A percentile compares a stretch with the other conserved stretches of the same genome.
These are phyloP conservation scores for Pammene fasciana DNA, from an alignment of 2,888 invertebrate species.

Conservation along the genomic window DNA sequence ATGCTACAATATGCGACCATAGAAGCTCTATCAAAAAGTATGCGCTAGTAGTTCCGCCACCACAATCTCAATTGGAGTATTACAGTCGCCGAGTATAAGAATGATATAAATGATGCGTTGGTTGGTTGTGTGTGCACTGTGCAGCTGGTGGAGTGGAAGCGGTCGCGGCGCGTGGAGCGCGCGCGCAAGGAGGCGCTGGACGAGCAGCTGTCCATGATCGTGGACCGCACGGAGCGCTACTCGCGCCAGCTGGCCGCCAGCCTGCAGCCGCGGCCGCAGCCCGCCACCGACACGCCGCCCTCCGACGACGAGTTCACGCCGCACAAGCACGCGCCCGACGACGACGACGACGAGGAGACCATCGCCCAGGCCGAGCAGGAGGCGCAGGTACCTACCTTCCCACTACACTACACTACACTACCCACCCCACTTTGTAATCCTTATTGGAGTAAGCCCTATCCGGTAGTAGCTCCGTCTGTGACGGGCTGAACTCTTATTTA, in stretches of 20 bases:
- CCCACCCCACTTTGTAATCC: no score
- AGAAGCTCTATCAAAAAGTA: no score
- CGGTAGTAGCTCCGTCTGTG: no score
- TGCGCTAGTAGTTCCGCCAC: no score
- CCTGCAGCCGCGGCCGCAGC: conserved; percentile 73
- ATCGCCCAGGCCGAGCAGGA: conserved; percentile 93
- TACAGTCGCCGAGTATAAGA: no score
- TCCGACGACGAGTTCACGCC: conserved; percentile 80
- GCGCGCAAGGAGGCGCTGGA: conserved; percentile 97
- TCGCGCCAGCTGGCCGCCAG: conserved; percentile 95
- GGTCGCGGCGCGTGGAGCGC: conserved; percentile 95
- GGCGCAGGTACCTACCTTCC: conserved; percentile 69
- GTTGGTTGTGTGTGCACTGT: not conserved
- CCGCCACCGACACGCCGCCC: conserved; percentile 87
- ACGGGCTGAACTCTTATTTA: no score
- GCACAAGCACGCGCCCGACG: no score
- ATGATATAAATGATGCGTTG: no score
- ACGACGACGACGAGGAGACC: conserved; percentile 96
- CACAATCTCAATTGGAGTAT: no score
- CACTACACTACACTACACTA: no score
- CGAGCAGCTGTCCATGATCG: conserved; percentile 98
- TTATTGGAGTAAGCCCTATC: no score
- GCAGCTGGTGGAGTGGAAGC: conserved; percentile 95
- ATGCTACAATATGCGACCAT: no score
- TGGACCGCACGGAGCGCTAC: conserved; percentile 99